Conservation (phyloP, 2,113 vertebrate genomes). For the Coryphaenoides rupestris region DNA sequence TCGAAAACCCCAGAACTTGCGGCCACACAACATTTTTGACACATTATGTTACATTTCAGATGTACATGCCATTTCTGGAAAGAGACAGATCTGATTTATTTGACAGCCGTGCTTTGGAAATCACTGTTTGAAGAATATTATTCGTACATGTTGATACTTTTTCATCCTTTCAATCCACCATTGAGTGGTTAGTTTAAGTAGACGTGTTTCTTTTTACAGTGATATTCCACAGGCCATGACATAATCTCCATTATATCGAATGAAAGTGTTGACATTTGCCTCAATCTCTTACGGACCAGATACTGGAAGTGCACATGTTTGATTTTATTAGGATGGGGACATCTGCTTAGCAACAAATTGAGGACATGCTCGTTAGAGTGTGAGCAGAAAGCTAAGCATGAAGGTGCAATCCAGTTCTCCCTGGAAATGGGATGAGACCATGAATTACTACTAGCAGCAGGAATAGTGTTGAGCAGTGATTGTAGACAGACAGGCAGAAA, state of each 20-base stretch:
- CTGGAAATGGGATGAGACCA: constrained; percentile 33
- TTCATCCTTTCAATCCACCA: too few relatives aligned
- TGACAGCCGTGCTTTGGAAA: not conserved
- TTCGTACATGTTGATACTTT: too few relatives aligned
- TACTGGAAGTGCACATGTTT: constrained; percentile 16
- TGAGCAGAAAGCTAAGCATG: constrained; percentile 22
- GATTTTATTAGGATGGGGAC: constrained; percentile 33
- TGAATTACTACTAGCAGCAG: too few relatives aligned
- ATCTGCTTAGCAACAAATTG: constrained; percentile 68
- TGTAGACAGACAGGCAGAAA: too few relatives aligned
- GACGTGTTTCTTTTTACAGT: too few relatives aligned
- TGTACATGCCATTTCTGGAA: constrained; percentile 58
- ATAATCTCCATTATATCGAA: too few relatives aligned
- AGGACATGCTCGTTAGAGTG: constrained; percentile 45
- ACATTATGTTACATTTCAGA: constrained; percentile 70
- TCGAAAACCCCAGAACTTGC: constrained; percentile 11
- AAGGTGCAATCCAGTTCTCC: constrained; percentile 57
- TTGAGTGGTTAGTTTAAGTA: too few relatives aligned
- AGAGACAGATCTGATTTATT: constrained; percentile 27
- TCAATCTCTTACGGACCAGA: too few relatives aligned
- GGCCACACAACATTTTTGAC: constrained; percentile 55
- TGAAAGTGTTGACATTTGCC: too few relatives aligned
- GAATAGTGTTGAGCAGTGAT: too few relatives aligned
- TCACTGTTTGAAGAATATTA: too few relatives aligned
- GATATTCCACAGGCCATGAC: too few relatives aligned